Conservation (phyloP, 1,140 invertebrate species). For the Diuraphis noxia region DNA sequence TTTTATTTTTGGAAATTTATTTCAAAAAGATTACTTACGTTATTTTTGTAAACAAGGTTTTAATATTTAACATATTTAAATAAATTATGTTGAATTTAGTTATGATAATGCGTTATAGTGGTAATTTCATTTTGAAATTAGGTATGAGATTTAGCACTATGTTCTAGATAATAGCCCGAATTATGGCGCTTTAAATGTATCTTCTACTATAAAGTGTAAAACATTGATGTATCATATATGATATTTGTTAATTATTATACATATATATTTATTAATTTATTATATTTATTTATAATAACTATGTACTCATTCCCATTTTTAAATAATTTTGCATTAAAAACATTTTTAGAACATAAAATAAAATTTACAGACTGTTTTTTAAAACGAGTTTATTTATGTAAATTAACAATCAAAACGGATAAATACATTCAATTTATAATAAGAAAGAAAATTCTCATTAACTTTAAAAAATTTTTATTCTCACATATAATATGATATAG, state of each 20-base stretch:
- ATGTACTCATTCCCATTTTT: background rate
- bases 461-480: background rate
- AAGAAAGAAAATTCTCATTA: background rate
- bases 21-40: background rate
- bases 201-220: too few relatives aligned
- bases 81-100: background rate
- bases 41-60: background rate
- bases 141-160: too few relatives aligned
- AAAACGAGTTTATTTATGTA: background rate
- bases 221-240: too few relatives aligned
- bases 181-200: background rate
- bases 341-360: background rate
- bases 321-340: background rate
- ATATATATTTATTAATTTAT: too few relatives aligned
- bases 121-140: too few relatives aligned
- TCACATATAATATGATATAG: background rate
- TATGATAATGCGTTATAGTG: background rate
- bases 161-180: background rate
- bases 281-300: too few relatives aligned
- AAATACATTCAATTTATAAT: background rate
- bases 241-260: too few relatives aligned
- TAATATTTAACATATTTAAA: background rate
- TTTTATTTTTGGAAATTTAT: background rate
- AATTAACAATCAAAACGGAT: background rate
- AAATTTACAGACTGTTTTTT: background rate